These are phyloP conservation scores for Orthonyx spaldingii DNA, from an alignment of 2,113 vertebrate species.

Conservation along the genomic window DNA sequence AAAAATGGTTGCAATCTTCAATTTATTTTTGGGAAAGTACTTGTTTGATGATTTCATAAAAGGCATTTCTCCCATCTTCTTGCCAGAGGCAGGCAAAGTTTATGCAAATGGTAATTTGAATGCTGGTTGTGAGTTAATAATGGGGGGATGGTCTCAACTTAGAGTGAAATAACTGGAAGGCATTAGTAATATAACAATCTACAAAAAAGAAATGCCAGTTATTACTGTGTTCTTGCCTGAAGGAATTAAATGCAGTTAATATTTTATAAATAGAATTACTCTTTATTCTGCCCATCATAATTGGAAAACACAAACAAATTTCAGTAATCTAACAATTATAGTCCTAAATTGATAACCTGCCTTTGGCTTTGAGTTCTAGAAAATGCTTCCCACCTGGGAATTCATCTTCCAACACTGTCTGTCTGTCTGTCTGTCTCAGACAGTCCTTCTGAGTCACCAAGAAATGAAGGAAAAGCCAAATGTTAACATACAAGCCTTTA, in stretches of 20 bases:
- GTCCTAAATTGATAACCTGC: background rate
- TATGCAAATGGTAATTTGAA: constrained; percentile 32
- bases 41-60: constrained; percentile 30
- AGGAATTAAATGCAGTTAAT: background rate
- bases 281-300: background rate
- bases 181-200: background rate
- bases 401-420: background rate
- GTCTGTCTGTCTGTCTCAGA: background rate
- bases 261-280: constrained; percentile 5
- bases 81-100: constrained; percentile 18
- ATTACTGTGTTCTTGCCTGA: constrained; percentile 7
- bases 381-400: background rate
- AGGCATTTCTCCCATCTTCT: background rate
- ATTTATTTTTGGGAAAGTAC: constrained; percentile 20
- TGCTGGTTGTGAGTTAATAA: constrained; percentile 13
- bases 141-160: background rate
- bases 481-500: background rate
- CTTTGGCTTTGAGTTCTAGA: background rate
- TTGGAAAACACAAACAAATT: background rate
- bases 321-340: background rate
- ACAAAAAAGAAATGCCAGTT: background rate
- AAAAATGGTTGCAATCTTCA: background rate
- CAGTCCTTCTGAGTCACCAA: background rate
- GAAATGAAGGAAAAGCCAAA: background rate
- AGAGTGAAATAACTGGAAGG: constrained; percentile 6